Evolutionary conservation across 2,888 invertebrate species (phyloP), one percentile per base, ranked within the genome.

Genomic region (Pseudococcus viburni): DNA sequence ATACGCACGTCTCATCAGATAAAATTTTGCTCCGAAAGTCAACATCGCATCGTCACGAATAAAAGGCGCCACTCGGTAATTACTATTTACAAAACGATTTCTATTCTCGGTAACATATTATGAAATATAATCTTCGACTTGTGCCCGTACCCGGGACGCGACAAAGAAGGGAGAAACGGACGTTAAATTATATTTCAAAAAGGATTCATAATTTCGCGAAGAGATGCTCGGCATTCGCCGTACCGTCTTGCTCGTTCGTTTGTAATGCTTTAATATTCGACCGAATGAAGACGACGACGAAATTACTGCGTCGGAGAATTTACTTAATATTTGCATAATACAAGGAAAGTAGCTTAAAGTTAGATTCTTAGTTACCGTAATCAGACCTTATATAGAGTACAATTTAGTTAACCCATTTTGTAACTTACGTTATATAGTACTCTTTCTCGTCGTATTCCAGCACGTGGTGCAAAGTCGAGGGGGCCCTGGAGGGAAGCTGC

Each of bases 311-410:
- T 39, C 80, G 80, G 26, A 19, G 80, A 80, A 80, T 80, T 80
- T 80, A 42, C 80, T 80, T 42, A 42, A 80, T 80, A 80, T 80
- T 80, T 80, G 80, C 80, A 80, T 80, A 80, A 42, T 80, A 80
- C 80, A 42, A 80, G 80, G 80, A 80, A 80, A 80, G 80, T 80
- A 80, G 80, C 80, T 80, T 42, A 42, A 80, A 80, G 80, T 80
- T 80, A 42, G 39, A 80, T 80, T 80, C 39, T 80, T 42, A 80
- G 80, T 80, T 80, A 42, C 39, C 80, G 42, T 73, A 59, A 59
- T 59, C 59, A 59, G 59, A 59, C 59, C 59, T 59, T 59, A 59
- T 59, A 59, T 19, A 59, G 59, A 59, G 59, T 59, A 59, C 59
- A 59, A 59, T 59, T 59, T 59, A 59, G 59, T 59, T 59, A 59